A percentile compares a stretch with the other conserved stretches of the same genome.
Evolutionary conservation across 2,888 invertebrate genomes (phyloP).

Genomic region (Drosophila longiperda): DNA sequence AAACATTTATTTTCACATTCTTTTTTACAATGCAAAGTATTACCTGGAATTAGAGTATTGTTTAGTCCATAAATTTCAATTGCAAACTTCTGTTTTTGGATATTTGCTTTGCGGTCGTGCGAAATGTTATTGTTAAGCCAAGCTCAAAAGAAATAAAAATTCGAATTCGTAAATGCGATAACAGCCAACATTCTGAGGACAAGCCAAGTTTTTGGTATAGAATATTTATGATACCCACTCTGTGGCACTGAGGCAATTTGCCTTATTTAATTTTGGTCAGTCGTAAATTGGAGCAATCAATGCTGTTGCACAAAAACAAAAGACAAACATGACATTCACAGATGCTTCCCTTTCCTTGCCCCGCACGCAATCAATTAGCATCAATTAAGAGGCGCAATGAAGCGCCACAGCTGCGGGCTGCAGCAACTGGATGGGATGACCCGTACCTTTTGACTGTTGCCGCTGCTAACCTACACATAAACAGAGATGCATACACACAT

Average conservation of each 20-base stretch:
- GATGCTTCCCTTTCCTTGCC: background rate
- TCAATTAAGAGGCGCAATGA: constrained; percentile 63
- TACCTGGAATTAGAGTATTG: background rate
- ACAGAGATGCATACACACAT: background rate
- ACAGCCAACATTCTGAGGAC: constrained; percentile 21
- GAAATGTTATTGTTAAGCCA: constrained; percentile 57
- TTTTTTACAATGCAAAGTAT: background rate
- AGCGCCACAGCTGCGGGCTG: constrained; percentile 44
- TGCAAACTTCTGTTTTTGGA: constrained; percentile 9
- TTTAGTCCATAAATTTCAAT: background rate
- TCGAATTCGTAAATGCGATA: constrained; percentile 68
- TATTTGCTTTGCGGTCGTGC: constrained; percentile 19
- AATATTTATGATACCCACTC: constrained; percentile 33
- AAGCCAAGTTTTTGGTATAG: constrained; percentile 11
- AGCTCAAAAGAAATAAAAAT: constrained; percentile 65
- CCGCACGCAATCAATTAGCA: constrained; percentile 64
- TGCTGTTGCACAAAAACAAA: constrained; percentile 8
- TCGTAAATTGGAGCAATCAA: constrained; percentile 66
- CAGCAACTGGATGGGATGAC: constrained; percentile 19
- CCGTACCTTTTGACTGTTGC: constrained; percentile 16
- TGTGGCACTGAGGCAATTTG: constrained; percentile 39
- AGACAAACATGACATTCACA: constrained; percentile 17
- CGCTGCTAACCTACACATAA: constrained; percentile 2
- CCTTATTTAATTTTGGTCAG: constrained; percentile 67
- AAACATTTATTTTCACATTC: background rate